Evolutionary conservation across 1,140 invertebrate species (phyloP), one percentile per base, ranked within the genome.

Genomic region (Zaprionus tsacasi): DNA sequence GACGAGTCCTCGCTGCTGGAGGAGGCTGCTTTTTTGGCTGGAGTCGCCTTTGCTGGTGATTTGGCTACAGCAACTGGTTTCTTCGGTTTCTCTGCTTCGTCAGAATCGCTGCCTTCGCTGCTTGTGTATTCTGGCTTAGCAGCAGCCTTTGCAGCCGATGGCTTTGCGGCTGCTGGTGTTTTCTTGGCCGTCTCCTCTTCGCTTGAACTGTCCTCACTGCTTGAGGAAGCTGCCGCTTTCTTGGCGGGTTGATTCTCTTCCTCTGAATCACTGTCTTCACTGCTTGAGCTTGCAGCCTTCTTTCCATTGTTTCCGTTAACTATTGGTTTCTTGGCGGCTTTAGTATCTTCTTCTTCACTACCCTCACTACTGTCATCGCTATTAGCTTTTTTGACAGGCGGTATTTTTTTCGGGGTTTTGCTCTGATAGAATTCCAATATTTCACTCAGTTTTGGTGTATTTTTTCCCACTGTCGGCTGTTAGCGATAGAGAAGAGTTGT

Each of bases 391-490:
- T 92, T 82, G 6, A 86, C 68, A n/a, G 70, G 48, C 5, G 87
- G 78, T 36, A 94, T 66, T 59, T 94, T 95, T 40, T 93, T 94
- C 3, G 82, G 57, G 0, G 93, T 93, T 45, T 76, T 93, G 17
- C 93, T 93, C 81, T 94, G 93, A 80, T 93, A 95, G 70, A 92
- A 92, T 17, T 91, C 79, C 17, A 93, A 78, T 6, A 95, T 90
- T 0, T 95, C 94, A 0, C 71, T n/a, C 3, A 95, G 78, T 10
- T 91, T 92, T 1, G 94, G 94, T 1, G 92, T 93, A 55, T 93
- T 94, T 80, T 94, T 94, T 3, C 91, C 91, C 8, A 94, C 73
- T 12, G 69, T 38, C 38, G 90, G 78, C 86, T 91, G 67, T 8
- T 38, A 21, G 27, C 17, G n/a, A 35, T 13, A 40, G 5, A 36